Evolutionary conservation across 2,113 vertebrate genomes (phyloP).

Genomic region (Hyperopisus bebe): DNA sequence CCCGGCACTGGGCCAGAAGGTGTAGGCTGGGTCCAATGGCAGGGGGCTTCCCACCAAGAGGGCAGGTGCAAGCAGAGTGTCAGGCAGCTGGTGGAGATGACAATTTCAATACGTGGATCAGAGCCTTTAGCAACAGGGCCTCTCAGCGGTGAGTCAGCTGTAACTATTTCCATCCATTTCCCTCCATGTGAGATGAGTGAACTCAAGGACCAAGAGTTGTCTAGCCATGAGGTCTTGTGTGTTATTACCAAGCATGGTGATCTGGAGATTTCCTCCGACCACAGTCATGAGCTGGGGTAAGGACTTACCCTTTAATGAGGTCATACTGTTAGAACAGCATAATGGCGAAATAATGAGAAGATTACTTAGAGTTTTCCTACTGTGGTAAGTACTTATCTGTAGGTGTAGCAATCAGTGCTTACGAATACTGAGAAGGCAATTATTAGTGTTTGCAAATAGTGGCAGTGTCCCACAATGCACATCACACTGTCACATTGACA

Average conservation of each 20-base stretch:
- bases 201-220: not conserved
- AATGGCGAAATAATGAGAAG: constrained; percentile 41
- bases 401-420: constrained; percentile 51
- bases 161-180: not conserved
- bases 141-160: not conserved
- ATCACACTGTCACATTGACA: constrained; percentile 25
- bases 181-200: not conserved
- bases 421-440: constrained; percentile 42
- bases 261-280: not conserved
- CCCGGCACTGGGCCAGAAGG: not conserved
- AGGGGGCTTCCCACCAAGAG: not conserved
- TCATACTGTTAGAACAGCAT: constrained; percentile 28
- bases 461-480: constrained; percentile 38
- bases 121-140: constrained; percentile 12
- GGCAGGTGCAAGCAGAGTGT: constrained; percentile 3
- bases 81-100: constrained; percentile 8
- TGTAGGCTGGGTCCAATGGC: not conserved
- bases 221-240: not conserved
- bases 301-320: constrained; percentile 30
- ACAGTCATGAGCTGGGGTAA: not conserved
- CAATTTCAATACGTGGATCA: not conserved
- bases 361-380: constrained; percentile 38
- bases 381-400: constrained; percentile 25
- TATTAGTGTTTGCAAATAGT: constrained; percentile 47
- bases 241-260: not conserved